Conservation (phyloP, 2,888 invertebrate genomes). For the Labia minor region DNA sequence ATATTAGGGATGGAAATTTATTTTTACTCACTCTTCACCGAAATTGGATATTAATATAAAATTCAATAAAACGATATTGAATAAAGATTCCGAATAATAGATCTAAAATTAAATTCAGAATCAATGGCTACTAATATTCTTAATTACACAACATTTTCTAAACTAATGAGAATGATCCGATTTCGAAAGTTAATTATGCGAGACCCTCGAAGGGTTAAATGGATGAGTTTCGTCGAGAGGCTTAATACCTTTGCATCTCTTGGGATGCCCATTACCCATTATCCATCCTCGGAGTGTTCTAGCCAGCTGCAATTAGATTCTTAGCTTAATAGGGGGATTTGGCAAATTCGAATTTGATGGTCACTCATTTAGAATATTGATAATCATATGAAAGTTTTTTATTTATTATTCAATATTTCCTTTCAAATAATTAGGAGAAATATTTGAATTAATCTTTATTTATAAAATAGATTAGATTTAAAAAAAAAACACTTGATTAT, state of each 20-base stretch:
- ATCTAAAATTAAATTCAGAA: neutral
- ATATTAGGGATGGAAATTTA: no score
- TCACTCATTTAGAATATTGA: constrained; percentile 1
- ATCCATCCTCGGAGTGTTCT: neutral
- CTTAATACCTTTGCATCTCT: constrained; percentile 13
- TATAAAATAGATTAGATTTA: no score
- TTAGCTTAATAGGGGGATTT: neutral
- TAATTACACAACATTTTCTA: constrained; percentile 13
- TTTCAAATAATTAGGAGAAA: no score
- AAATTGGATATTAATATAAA: no score
- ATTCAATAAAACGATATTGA: no score
- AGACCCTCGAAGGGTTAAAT: neutral
- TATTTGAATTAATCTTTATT: no score
- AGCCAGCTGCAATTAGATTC: neutral
- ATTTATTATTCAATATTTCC: no score
- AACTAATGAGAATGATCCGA: constrained; percentile 13
- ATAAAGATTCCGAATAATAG: no score
- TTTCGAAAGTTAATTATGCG: constrained; percentile 13
- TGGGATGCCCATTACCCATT: neutral
- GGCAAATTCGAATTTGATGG: constrained; percentile 1
- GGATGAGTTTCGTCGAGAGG: constrained; percentile 7
- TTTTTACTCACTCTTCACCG: no score
- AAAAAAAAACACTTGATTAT: no score
- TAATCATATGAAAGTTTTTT: no score
- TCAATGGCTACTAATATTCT: constrained; percentile 13